These are phyloP conservation scores for Enteromius viviparus DNA, from an alignment of 2,797 vertebrate genomes.

Conservation along the genomic window DNA sequence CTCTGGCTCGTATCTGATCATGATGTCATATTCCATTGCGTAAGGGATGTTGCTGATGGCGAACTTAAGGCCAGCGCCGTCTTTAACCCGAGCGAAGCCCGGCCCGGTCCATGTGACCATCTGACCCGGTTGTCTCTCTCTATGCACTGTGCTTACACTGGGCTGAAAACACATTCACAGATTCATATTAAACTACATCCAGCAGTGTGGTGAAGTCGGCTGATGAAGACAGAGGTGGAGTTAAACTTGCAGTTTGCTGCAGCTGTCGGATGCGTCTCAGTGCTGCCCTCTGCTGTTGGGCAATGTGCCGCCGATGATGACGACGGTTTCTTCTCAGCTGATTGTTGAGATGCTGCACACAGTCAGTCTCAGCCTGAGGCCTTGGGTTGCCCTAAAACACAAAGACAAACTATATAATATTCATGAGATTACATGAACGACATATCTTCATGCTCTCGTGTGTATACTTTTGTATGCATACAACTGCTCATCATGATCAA, in stretches of 20 bases:
- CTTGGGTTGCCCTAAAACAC: slow-evolving; percentile 74
- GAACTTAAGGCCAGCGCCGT: slow-evolving; percentile 86
- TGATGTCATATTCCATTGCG: slow-evolving; percentile 88
- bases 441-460: background rate
- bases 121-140: slow-evolving; percentile 68
- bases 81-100: slow-evolving; percentile 83
- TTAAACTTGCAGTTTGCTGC: slow-evolving; percentile 77
- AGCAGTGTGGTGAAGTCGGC: slow-evolving; percentile 11
- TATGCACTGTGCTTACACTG: slow-evolving; percentile 74
- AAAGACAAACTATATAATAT: background rate
- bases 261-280: slow-evolving; percentile 78
- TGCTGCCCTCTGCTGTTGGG: slow-evolving; percentile 72
- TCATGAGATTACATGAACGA: background rate
- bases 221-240: background rate
- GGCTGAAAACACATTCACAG: slow-evolving; percentile 69
- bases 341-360: slow-evolving; percentile 78
- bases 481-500: background rate
- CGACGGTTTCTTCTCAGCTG: slow-evolving; percentile 75
- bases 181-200: background rate
- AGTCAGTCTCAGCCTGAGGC: slow-evolving; percentile 79
- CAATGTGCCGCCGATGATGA: slow-evolving; percentile 67
- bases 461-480: background rate
- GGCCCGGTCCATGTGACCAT: slow-evolving; percentile 84
- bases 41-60: slow-evolving; percentile 80
- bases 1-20: slow-evolving; percentile 88